Evolutionary conservation across 2,797 vertebrate species (phyloP), one percentile per base, ranked within the genome.

Genomic region (Squalus acanthias): DNA sequence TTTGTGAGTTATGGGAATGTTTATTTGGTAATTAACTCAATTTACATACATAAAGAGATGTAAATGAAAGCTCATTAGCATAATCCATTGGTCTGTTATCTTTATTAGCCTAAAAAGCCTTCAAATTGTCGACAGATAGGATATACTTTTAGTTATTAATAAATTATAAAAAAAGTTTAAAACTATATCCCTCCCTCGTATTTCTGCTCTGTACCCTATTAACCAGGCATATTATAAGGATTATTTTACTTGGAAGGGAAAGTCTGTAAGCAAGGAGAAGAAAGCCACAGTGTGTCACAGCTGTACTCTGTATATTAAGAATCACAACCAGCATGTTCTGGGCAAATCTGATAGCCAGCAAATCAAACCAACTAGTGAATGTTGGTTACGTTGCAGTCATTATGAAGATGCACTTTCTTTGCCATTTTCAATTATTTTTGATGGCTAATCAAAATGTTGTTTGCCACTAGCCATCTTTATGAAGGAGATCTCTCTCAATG

Each of bases 21-120:
- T 76, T 95, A 95, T 95, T 95, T 95, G 50, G 94, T 76, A 95
- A 95, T 74, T 95, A 95, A 17, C 94, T 95, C 70, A 95, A 74
- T 95, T 95, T 95, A 74, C 94, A 76, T 95, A 95, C 69, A 53
- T 95, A 76, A 95, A 95, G 26, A 95, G 94, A 95, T 57, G 69
- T 95, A 95, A 95, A 95, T 95, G 94, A n/a, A 57, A 57, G 8
- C 70, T 95, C 29, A 53, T 95, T 95, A 74, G 50, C 70, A 95
- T 95, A 95, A 95, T 95, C 50, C 50, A 95, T 72, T 74, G 70
- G 26, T 95, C 46, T 74, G 70, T 76, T 95, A 95, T 95, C 70
- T 74, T 74, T 29, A 74, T 74, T 74, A 76, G 70, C 29, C 53
- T 72, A 53, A 93, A 76, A 72, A 76, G 9, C 2, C 46, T 39